Base-by-base conservation (phyloP, 2,797 vertebrate genomes). In the Onychomys arenicola region DNA sequence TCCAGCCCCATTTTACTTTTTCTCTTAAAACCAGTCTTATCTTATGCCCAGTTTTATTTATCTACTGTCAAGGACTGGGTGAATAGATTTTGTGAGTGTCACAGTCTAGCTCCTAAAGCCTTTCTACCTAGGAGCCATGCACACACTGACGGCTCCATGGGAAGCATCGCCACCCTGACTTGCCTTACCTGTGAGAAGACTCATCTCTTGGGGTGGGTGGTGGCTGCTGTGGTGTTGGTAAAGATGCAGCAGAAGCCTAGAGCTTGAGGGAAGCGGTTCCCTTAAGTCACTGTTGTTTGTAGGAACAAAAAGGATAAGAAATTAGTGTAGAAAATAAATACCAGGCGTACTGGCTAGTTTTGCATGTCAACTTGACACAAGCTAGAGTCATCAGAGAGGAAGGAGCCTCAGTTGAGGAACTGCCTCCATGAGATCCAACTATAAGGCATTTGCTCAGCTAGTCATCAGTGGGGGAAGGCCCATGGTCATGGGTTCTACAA, bases 261-360 rank as follows among this genome's bases (percentile, higher is more conserved):
- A 93, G 49, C 55, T 0, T 46, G 97, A 97, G 84, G 84, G 93
- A 95, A 96, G 84, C 96, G 65, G 98, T 97, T 98, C 9, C 75
- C 93, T 97, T 97, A 97, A 95, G 78, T 83, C 96, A 89, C 91
- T 93, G 97, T 97, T 95, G 76, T 80, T 96, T 98, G 95, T 96
- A 97, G 19, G 32, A 29, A 52, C 23, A 46, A 55, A 78, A 57
- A 97, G 95, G 89, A 80, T 97, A 94, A 98, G 94, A 98, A 97
- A 97, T 90, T 97, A 88, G 95, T 98, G 93, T 98, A 97, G 89
- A 97, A 96, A 90, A 43, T 46, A 63, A 97, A 94, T 95, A 91
- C 89, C 98, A 98, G 98, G 98, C 12, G 71, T 73, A 40, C 71
- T 25, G 37, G 71, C 37, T 43, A 21, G 23, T 73, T 73, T 73